Base-by-base conservation (phyloP, 1,140 invertebrate species). In the Dufourea novaeangliae region DNA sequence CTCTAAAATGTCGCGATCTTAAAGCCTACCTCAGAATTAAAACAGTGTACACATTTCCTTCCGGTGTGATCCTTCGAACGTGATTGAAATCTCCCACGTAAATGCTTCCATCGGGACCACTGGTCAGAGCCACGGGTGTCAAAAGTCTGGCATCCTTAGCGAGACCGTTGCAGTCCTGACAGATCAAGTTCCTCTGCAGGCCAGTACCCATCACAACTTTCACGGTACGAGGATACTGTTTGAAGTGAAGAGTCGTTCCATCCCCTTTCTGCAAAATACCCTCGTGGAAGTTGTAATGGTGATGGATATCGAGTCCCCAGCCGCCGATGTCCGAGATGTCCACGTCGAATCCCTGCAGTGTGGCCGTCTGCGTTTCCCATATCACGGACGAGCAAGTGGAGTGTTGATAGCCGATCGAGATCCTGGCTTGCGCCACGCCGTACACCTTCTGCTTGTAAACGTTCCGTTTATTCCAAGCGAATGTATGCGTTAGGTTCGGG, bases 51-150 rank as follows among this genome's bases (percentile, higher is more conserved):
- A 99, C 97, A 86, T 95, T 95, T 87, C 97, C 97, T 88, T 98
- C 96, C 2, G 98, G 97, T 27, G 97, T 98, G 56, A 99, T 96
- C 86, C 98, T 94, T 41, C 98, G 94, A 34, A 99, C 97, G 46
- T 98, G 94, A 93, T 99, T 99, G 89, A 98, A 99, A 91, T 99
- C 98, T 1, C 98, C 98, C 11, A 99, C 97, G 90, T 98, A 99
- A 27, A 99, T 94, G 79, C 97, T 98, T 17, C 98, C 99, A 93
- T 99, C 98, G 8, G 98, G 96, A 25, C 98, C 98, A 32, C 97
- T 97, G 4, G 98, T 96, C 39, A 99, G 92, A 12, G 98, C 97
- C 6, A 98, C 97, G 0, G 98, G 98, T 0, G 97, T 97, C 52
- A 99, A 93, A 0, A 99, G 94, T 71, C 95, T 94, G 7, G 97